Evolutionary conservation across 2,888 invertebrate species (phyloP), one percentile per base, ranked within the genome.

Genomic region (Agriopis marginaria): DNA sequence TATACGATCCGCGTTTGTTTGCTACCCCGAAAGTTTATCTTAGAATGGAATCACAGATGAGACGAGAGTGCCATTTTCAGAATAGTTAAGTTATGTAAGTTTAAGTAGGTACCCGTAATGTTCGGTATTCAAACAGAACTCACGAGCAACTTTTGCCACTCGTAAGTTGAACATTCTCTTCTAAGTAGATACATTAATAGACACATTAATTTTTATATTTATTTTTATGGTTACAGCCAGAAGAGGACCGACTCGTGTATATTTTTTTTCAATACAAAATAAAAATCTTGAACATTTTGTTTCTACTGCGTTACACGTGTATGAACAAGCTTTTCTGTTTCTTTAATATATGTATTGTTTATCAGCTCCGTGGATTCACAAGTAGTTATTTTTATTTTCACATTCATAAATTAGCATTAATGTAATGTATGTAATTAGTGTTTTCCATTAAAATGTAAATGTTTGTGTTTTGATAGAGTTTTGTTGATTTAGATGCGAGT

Each of bases 341-440:
- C 11, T 42, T 53, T 42, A 11, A 42, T 1, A 47, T 42, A 47
- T 56, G 12, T 51, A 53, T 45, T 3, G 12, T 68, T 64, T 47
- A n/a, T 39, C 55, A 63, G 49, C 55, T 68, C 66, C 63, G 63
- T 72, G 53, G 61, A 71, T 62, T 39, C 66, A 72, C 55, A 42
- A 72, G 70, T 72, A 71, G 66, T 55, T 70, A 63, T 69, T 79
- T 23, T 79, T 74, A 76, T 80, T 85, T 83, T 83, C 82, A 80
- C 66, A 82, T 89, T 87, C 82, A 86, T 89, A 86, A 86, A 86
- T 88, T 88, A 89, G 88, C 84, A 83, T 88, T 86, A 86, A 83
- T 85, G 84, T 87, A 87, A 87, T 89, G 82, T 86, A 88, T 89
- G 89, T 90, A 87, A 88, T 88, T 90, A 90, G 88, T 72, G 62